These are phyloP conservation scores for Amiota minor DNA, from an alignment of 2,888 invertebrate genomes.

Conservation along the genomic window DNA sequence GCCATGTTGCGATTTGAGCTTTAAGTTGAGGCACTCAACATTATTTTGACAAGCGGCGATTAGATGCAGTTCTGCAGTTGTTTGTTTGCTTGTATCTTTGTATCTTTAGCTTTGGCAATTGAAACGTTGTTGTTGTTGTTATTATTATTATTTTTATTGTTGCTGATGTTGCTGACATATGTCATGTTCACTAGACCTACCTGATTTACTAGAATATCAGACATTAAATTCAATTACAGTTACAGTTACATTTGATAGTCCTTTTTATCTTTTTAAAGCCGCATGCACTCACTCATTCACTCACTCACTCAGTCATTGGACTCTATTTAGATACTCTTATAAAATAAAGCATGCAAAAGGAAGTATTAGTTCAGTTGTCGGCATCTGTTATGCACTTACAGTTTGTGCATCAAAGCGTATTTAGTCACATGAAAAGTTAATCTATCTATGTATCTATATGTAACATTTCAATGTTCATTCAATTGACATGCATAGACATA, in stretches of 20 bases:
- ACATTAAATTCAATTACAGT: slow-evolving; percentile 21
- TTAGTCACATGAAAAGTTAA: slow-evolving; percentile 17
- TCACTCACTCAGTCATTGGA: no score
- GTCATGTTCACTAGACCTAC: slow-evolving; percentile 14
- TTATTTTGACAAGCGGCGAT: slow-evolving; percentile 24
- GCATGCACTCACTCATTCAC: slow-evolving; percentile 7
- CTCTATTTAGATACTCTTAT: neutral
- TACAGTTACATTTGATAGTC: slow-evolving; percentile 9
- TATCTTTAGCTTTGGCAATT: slow-evolving; percentile 1
- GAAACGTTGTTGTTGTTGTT: slow-evolving; percentile 15
- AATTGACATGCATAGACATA: neutral
- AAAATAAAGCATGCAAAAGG: slow-evolving; percentile 8
- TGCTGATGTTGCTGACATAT: slow-evolving; percentile 1
- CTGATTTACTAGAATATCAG: neutral
- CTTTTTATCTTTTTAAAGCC: neutral
- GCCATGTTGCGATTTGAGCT: neutral
- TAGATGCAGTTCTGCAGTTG: neutral
- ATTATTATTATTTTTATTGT: neutral
- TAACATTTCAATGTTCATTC: slow-evolving; percentile 6
- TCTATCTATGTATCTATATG: neutral
- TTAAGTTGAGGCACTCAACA: neutral
- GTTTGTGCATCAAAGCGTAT: slow-evolving; percentile 18
- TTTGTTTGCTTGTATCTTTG: neutral
- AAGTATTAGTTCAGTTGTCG: slow-evolving; percentile 16
- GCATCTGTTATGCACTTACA: neutral